phyloP scores from a whole-genome alignment of 2,888 invertebrate genomes.

The Macrosiphum euphorbiae region DNA sequence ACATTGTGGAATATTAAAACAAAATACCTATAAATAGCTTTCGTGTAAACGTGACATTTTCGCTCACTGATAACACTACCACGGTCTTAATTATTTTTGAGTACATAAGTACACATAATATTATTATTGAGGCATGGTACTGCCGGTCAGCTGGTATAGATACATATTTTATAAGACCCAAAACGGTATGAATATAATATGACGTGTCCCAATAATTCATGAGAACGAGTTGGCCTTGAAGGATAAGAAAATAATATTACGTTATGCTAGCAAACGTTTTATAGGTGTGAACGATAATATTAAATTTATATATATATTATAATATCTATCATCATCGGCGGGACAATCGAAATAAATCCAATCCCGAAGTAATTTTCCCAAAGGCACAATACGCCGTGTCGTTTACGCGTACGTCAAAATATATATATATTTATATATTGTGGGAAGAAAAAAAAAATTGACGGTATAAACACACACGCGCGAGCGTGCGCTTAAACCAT shows the following conservation, averaged over 20 bases:
- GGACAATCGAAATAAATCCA: slow-evolving; percentile 45
- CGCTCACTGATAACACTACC: not conserved
- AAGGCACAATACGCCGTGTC: not conserved
- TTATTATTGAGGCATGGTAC: not conserved
- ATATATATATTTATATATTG: not conserved
- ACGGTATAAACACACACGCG: not conserved
- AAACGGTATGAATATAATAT: not conserved
- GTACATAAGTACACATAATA: not conserved
- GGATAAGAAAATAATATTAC: slow-evolving; percentile 7
- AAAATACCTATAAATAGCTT: not conserved
- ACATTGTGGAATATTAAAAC: not conserved
- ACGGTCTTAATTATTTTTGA: not conserved
- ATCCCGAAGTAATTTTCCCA: slow-evolving; percentile 27
- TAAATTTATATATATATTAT: not conserved
- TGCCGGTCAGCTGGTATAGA: not conserved
- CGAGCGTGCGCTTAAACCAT: not conserved
- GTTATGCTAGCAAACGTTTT: not conserved
- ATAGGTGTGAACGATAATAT: slow-evolving; percentile 26
- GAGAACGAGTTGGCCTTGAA: not conserved
- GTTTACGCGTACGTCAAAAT: slow-evolving; percentile 11
- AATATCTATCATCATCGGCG: slow-evolving; percentile 33
- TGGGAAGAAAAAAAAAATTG: not conserved
- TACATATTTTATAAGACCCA: not conserved
- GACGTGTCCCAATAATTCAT: not conserved
- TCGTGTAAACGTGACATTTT: not conserved